A percentile compares a stretch with the other conserved stretches of the same genome.
phyloP scores from a whole-genome alignment of 2,113 vertebrate species.

The Tangachromis dhanisi region DNA sequence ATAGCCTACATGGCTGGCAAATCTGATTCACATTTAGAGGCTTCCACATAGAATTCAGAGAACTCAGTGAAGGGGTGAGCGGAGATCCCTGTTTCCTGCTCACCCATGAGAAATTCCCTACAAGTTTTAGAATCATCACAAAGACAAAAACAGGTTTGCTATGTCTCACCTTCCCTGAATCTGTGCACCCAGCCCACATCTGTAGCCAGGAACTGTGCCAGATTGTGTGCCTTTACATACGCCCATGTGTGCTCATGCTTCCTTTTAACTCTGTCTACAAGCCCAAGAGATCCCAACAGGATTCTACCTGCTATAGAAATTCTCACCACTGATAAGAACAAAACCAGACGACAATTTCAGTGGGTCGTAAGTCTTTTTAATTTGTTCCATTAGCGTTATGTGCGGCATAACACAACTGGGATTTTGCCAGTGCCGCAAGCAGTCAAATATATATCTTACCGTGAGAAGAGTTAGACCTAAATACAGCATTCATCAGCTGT shows the following conservation, averaged over 20 bases:
- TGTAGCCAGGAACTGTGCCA: constrained; percentile 27
- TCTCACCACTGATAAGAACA: background rate
- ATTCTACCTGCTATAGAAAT: background rate
- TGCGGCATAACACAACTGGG: background rate
- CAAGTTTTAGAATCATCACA: constrained; percentile 46
- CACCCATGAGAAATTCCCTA: constrained; percentile 59
- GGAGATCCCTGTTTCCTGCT: constrained; percentile 36
- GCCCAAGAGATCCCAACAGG: background rate
- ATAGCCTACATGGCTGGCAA: background rate
- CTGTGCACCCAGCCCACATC: background rate
- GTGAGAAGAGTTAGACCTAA: constrained; percentile 8
- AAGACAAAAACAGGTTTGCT: constrained; percentile 37
- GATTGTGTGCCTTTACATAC: constrained; percentile 20
- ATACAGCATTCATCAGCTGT: constrained; percentile 24
- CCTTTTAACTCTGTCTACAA: constrained; percentile 16
- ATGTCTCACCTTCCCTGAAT: constrained; percentile 59
- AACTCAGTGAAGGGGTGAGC: background rate
- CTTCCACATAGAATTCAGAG: background rate
- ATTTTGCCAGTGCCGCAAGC: background rate
- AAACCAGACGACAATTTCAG: constrained; percentile 2
- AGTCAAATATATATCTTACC: background rate
- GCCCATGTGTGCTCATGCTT: background rate
- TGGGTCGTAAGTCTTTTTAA: background rate
- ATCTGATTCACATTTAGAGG: background rate
- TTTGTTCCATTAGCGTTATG: background rate